phyloP scores from a whole-genome alignment of 2,797 vertebrate species.

The Uromys caudimaculatus region DNA sequence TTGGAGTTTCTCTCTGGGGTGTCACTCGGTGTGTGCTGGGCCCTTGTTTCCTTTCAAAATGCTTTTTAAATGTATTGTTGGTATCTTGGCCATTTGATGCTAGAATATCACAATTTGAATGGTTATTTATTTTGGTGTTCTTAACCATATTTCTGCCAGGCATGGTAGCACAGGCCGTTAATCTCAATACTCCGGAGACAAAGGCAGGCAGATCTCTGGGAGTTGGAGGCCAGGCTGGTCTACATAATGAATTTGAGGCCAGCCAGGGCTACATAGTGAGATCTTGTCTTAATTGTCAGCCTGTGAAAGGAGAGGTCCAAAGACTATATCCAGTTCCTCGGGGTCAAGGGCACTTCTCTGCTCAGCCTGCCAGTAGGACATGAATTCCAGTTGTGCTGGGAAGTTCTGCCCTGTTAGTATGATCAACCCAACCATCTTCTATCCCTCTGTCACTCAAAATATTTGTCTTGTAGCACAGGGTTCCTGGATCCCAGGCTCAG shows the following conservation, averaged over 20 bases:
- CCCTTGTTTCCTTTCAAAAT: not conserved
- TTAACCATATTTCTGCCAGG: not conserved
- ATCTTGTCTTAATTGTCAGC: not conserved
- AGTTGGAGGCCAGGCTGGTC: not conserved
- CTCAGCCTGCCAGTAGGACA: accelerated
- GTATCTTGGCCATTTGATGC: not conserved
- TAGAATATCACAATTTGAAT: not conserved
- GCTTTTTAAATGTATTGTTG: too few species aligned
- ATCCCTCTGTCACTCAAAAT: not conserved
- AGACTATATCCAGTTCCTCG: accelerated
- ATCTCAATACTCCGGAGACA: not conserved
- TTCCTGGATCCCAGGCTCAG: accelerated
- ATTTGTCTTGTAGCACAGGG: not conserved
- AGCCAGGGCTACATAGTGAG: not conserved
- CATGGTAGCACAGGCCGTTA: not conserved
- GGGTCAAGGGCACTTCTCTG: not conserved
- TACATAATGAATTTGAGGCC: not conserved
- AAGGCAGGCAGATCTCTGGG: not conserved
- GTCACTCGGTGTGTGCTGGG: accelerated
- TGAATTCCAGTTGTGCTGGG: too few species aligned
- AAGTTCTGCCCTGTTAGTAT: not conserved
- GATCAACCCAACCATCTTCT: not conserved
- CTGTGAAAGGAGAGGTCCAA: accelerated
- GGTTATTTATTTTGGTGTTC: not conserved
- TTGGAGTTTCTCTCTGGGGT: not conserved